These are phyloP conservation scores for Eristalis intricaria DNA, from an alignment of 2,888 invertebrate genomes.

Conservation along the genomic window DNA sequence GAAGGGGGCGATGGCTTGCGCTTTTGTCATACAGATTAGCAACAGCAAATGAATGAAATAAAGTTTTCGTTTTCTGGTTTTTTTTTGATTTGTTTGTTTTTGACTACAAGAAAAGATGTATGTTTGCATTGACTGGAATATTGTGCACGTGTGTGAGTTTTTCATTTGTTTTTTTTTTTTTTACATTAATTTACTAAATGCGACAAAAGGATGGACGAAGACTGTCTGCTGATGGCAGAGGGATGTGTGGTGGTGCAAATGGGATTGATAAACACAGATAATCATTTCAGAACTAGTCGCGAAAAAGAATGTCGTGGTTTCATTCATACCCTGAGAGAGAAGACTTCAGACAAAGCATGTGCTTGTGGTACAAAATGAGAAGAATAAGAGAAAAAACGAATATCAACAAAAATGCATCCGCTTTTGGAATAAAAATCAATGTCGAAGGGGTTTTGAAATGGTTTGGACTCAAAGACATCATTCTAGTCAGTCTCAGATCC, in stretches of 20 bases:
- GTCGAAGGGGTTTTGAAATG: too few species aligned
- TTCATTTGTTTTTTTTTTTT: neutral
- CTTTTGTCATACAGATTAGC: neutral
- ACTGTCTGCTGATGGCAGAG: neutral
- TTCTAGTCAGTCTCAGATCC: too few species aligned
- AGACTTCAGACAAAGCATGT: too few species aligned
- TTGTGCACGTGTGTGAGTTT: neutral
- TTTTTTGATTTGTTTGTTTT: neutral
- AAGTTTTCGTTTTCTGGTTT: neutral
- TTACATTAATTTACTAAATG: neutral
- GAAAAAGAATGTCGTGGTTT: too few species aligned
- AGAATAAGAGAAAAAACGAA: too few species aligned
- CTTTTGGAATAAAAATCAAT: too few species aligned
- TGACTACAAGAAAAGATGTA: neutral
- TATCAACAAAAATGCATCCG: too few species aligned
- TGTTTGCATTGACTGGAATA: neutral
- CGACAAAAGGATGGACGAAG: neutral
- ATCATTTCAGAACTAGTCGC: too few species aligned
- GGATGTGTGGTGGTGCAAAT: neutral
- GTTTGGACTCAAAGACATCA: too few species aligned
- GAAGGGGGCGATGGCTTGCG: neutral
- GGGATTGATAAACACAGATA: neutral
- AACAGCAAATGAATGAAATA: neutral
- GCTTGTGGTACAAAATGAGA: too few species aligned
- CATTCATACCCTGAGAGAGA: too few species aligned